These are phyloP conservation scores for Lepus americanus DNA, from an alignment of 2,113 vertebrate genomes.

Conservation along the genomic window DNA sequence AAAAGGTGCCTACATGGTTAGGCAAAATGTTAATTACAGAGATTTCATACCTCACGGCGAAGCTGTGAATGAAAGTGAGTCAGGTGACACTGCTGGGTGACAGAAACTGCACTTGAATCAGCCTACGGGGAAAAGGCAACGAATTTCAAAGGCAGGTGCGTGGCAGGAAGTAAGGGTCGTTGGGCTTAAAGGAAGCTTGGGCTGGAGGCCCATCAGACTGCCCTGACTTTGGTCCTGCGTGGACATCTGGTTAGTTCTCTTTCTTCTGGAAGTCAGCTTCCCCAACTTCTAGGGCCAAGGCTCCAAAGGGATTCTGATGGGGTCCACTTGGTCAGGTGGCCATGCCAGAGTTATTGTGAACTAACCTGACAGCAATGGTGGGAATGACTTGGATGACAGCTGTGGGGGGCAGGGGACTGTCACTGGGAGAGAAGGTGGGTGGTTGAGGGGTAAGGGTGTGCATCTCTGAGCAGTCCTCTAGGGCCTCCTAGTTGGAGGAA, in stretches of 20 bases:
- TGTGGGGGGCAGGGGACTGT: too few relatives aligned
- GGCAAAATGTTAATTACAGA: too few relatives aligned
- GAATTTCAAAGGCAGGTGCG: not conserved
- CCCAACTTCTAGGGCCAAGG: not conserved
- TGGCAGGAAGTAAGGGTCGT: not conserved
- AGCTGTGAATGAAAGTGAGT: not conserved
- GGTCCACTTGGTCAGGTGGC: not conserved
- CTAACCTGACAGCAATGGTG: not conserved
- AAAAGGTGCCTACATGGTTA: not conserved
- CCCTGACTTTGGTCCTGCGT: not conserved
- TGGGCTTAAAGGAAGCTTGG: not conserved
- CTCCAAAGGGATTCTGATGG: not conserved
- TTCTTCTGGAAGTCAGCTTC: not conserved
- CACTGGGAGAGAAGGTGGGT: not conserved
- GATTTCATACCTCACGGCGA: not conserved
- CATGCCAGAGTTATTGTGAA: not conserved
- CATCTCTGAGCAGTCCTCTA: not conserved
- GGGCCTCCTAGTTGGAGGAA: not conserved
- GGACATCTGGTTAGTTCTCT: not conserved
- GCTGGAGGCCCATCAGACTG: accelerated
- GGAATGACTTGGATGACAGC: not conserved
- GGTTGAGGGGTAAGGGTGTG: not conserved
- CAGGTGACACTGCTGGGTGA: not conserved
- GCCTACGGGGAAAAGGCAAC: not conserved
- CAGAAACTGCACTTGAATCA: not conserved